These are phyloP conservation scores for Yponomeuta sedellus DNA, from an alignment of 2,888 invertebrate species.

Conservation along the genomic window DNA sequence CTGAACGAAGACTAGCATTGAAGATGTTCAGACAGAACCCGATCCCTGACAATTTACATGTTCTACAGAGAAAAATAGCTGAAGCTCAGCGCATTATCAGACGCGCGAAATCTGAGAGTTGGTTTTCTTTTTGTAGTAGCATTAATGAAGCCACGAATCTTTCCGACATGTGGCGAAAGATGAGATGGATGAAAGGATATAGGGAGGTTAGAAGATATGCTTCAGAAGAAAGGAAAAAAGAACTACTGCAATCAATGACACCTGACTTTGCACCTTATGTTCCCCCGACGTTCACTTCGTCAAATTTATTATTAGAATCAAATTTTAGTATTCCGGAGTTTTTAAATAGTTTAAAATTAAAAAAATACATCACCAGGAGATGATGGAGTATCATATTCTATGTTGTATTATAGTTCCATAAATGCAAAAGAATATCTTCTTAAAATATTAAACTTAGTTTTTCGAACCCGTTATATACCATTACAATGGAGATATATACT, in stretches of 20 bases:
- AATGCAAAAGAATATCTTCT: not conserved
- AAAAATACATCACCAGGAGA: constrained; percentile 11
- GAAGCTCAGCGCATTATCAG: constrained; percentile 8
- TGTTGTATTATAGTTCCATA: not conserved
- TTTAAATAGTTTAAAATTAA: not conserved
- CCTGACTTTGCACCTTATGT: not conserved
- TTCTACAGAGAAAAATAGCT: not conserved
- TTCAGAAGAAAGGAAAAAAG: not conserved
- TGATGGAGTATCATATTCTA: constrained; percentile 4
- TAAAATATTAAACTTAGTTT: constrained; percentile 2
- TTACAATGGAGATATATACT: constrained; percentile 22
- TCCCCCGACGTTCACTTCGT: not conserved
- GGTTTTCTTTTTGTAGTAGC: not conserved
- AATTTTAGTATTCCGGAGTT: constrained; percentile 5
- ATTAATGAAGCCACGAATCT: not conserved
- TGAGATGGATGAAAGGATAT: constrained; percentile 16
- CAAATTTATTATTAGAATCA: not conserved
- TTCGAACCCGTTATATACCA: not conserved
- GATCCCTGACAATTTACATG: not conserved
- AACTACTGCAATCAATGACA: not conserved
- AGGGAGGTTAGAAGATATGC: not conserved
- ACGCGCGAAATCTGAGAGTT: not conserved
- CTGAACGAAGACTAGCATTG: constrained; percentile 7
- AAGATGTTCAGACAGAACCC: constrained; percentile 8
- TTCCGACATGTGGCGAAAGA: constrained; percentile 9